Percentiles rank a stretch among this genome's conserved stretches.
Conservation (phyloP, 2,797 vertebrate genomes). For the Takifugu ocellatus region DNA sequence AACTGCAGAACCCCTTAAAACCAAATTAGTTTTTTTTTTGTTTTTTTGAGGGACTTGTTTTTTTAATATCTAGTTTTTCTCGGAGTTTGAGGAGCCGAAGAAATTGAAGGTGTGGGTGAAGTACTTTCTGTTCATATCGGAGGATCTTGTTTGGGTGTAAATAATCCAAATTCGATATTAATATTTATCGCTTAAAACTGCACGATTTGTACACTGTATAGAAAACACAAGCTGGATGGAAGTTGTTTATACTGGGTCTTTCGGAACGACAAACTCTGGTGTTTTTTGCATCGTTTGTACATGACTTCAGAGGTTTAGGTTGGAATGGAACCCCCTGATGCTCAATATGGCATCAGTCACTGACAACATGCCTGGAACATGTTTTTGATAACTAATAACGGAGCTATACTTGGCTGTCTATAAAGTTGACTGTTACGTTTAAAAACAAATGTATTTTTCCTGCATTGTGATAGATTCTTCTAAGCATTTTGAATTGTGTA, state of each 20-base stretch:
- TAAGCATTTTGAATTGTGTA: slow-evolving; percentile 62
- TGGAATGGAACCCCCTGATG: slow-evolving; percentile 50
- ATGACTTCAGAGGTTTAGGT: slow-evolving; percentile 56
- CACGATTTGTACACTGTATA: slow-evolving; percentile 80
- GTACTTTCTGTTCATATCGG: slow-evolving; percentile 63
- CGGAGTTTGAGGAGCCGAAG: neutral
- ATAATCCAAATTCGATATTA: slow-evolving; percentile 72
- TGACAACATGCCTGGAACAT: slow-evolving; percentile 66
- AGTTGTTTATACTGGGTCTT: slow-evolving; percentile 76
- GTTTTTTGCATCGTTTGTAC: slow-evolving; percentile 71
- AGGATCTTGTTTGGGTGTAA: slow-evolving; percentile 66
- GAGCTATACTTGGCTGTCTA: slow-evolving; percentile 71
- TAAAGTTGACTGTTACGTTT: slow-evolving; percentile 78
- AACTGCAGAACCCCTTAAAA: too few relatives aligned
- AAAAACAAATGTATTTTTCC: slow-evolving; percentile 46
- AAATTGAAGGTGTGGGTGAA: slow-evolving; percentile 50
- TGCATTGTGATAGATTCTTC: slow-evolving; percentile 58
- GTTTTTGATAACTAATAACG: slow-evolving; percentile 71
- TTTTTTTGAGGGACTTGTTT: slow-evolving; percentile 46
- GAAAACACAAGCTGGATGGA: slow-evolving; percentile 53
- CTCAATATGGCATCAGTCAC: slow-evolving; percentile 58
- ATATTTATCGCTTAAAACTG: slow-evolving; percentile 74
- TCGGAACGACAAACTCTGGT: slow-evolving; percentile 50
- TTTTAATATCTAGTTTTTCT: slow-evolving; percentile 11
- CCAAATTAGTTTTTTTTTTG: slow-evolving; percentile 21